Conservation (phyloP, 1,140 invertebrate genomes). For the Bilobella aurantiaca region DNA sequence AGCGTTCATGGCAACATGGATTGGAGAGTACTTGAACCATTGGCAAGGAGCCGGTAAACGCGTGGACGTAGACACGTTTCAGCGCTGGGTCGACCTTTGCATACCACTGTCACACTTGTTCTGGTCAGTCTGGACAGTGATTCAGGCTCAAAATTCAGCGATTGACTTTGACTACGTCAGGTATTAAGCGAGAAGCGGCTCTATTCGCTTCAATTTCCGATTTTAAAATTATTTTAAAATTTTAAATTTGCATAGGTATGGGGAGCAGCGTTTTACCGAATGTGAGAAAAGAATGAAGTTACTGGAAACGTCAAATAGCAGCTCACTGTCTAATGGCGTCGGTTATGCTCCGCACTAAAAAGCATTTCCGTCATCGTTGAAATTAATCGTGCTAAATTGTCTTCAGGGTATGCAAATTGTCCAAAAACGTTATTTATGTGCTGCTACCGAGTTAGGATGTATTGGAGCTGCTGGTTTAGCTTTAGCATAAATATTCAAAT, state of each 20-base stretch:
- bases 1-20: conserved; percentile 71
- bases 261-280: background rate
- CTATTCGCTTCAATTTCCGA: no score
- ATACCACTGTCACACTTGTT: conserved; percentile 67
- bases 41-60: conserved; percentile 54
- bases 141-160: conserved; percentile 77
- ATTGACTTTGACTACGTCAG: conserved; percentile 90
- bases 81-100: conserved; percentile 27
- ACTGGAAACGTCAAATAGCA: no score
- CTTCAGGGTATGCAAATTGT: no score
- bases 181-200: conserved; percentile 45
- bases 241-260: background rate
- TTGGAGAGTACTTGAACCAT: conserved; percentile 59
- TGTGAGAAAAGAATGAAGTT: background rate
- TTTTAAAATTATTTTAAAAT: no score
- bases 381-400: no score
- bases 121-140: conserved; percentile 86
- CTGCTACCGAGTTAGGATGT: no score
- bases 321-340: no score
- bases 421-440: no score
- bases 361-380: no score
- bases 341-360: no score
- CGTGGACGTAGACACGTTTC: conserved; percentile 38
- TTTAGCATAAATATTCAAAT: no score
- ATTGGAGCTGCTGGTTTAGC: no score